Evolutionary conservation across 2,113 vertebrate genomes (phyloP), one percentile per base, ranked within the genome.

Genomic region (Opisthocomus hoazin): DNA sequence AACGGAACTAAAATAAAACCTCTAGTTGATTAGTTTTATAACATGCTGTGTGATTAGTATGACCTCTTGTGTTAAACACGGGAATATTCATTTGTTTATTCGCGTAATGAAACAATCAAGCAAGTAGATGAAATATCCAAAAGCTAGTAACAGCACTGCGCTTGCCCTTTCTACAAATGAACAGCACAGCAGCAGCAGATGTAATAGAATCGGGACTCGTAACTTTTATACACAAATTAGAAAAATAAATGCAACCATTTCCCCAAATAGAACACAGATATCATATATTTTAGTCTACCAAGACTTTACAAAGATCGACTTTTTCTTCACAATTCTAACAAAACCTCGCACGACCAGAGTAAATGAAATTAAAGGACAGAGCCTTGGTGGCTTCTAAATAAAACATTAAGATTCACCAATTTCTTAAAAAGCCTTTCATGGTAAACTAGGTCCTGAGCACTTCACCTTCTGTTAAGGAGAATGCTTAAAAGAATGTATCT

Each of bases 51-150:
- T 88, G 96, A 91, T 95, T 84, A 97, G 95, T 96, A 96, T 98
- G 98, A 98, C 97, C 97, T 97, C 97, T 98, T 97, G 97, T 97
- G 97, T 98, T 98, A 96, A 97, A 96, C 73, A 88, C 1, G 27
- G 84, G 97, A 95, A 98, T 94, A 94, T 90, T 93, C 46, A 70
- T 73, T 90, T 89, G 37, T 96, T 92, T 75, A 26, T 64, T 91
- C 6, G 3, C 57, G 86, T 81, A 78, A 70, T 65, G n/a, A 66
- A 75, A 89, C 56, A 80, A 81, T 32, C 77, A 76, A 89, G 30
- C 15, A 90, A 84, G 12, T 5, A 86, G 34, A 71, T 9, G 4
- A 74, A 46, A 71, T 66, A 88, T 87, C 37, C 48, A 76, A 82
- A 97, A 96, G n/a, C 50, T 69, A 77, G 46, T 84, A 88, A 64